Evolutionary conservation across 2,113 vertebrate species (phyloP).

Genomic region (Nerophis ophidion): DNA sequence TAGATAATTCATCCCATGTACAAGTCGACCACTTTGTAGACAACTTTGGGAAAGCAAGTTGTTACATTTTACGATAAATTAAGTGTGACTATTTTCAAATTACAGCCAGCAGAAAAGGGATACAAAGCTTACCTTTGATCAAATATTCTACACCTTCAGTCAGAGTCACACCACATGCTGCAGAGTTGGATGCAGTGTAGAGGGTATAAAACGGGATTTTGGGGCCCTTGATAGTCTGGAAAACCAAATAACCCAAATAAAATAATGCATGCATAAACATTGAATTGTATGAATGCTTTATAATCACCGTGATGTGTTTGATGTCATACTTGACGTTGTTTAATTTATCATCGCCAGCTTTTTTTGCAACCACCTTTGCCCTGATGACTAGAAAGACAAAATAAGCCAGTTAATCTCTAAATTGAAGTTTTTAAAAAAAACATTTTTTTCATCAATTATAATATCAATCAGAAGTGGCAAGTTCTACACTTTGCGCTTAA

Average conservation of each 20-base stretch:
- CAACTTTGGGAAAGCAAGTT: too few species aligned
- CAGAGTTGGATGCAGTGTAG: constrained; percentile 78
- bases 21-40: too few species aligned
- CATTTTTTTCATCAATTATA: too few species aligned
- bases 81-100: too few species aligned
- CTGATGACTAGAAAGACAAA: background rate
- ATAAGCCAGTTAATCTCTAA: too few species aligned
- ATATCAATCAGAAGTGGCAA: too few species aligned
- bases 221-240: constrained; percentile 92
- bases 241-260: background rate
- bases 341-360: too few species aligned
- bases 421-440: too few species aligned
- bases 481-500: too few species aligned
- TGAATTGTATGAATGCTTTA: background rate
- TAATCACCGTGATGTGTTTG: background rate
- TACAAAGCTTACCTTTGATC: constrained; percentile 82
- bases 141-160: constrained; percentile 84
- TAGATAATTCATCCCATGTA: too few species aligned
- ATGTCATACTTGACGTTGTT: background rate
- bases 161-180: constrained; percentile 80
- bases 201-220: constrained; percentile 78
- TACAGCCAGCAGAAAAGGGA: too few species aligned
- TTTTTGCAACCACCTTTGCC: background rate
- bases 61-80: too few species aligned
- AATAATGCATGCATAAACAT: background rate